A percentile compares a stretch with the other conserved stretches of the same genome.
Evolutionary conservation across 2,113 vertebrate species (phyloP).

Genomic region (Paradoxurus hermaphroditus): DNA sequence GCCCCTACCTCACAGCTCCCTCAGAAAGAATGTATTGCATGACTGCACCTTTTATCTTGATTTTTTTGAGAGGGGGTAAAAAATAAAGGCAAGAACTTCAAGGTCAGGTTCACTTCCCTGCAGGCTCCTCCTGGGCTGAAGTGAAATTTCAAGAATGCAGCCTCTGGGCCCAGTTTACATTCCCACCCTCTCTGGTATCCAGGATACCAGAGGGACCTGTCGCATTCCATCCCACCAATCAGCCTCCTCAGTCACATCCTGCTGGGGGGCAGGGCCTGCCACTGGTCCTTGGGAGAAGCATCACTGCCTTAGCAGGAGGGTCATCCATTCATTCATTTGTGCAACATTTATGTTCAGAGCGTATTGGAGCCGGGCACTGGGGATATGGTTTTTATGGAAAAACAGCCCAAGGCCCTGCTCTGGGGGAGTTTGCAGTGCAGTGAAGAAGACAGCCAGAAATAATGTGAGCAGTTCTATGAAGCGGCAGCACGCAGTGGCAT

Average conservation of each 20-base stretch:
- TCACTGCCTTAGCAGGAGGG: background rate
- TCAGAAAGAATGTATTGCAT: slow-evolving; percentile 43
- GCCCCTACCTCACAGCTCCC: background rate
- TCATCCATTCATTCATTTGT: background rate
- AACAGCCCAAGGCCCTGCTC: background rate
- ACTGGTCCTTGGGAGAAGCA: background rate
- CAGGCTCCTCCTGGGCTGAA: slow-evolving; percentile 73
- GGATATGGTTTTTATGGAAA: background rate
- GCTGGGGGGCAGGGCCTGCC: background rate
- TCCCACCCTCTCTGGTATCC: slow-evolving; percentile 79
- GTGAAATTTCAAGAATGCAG: slow-evolving; percentile 85
- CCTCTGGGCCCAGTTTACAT: slow-evolving; percentile 74
- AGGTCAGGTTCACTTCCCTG: slow-evolving; percentile 82
- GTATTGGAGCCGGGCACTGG: background rate
- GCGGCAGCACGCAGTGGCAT: background rate
- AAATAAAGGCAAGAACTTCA: slow-evolving; percentile 73
- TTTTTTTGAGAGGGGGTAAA: background rate
- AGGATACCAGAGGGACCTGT: slow-evolving; percentile 80
- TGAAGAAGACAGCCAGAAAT: background rate
- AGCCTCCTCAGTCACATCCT: slow-evolving; percentile 35
- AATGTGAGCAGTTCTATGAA: background rate
- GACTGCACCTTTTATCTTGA: slow-evolving; percentile 72
- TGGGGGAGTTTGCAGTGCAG: fast-evolving
- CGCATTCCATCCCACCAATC: slow-evolving; percentile 74
- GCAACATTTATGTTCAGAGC: background rate